Evolutionary conservation across 2,113 vertebrate species (phyloP).

Genomic region (Falcunculus frontatus): DNA sequence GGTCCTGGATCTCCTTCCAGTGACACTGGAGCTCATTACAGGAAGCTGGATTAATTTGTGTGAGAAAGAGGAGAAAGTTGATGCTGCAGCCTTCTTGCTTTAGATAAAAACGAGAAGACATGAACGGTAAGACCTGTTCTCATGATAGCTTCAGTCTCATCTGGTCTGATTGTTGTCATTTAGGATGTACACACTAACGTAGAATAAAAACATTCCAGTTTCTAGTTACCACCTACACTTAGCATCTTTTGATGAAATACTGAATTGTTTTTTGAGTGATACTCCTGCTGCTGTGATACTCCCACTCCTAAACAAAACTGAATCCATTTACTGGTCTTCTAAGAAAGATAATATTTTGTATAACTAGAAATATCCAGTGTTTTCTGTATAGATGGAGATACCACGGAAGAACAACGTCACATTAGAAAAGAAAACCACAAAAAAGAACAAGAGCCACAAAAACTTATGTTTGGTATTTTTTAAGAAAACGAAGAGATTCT

Average conservation of each 20-base stretch:
- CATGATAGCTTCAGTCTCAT: not conserved
- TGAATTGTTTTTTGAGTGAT: not conserved
- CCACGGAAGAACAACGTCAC: not conserved
- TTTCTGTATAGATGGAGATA: not conserved
- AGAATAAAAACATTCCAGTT: not conserved
- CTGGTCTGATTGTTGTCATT: not conserved
- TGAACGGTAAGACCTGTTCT: not conserved
- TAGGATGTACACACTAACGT: rapidly evolving
- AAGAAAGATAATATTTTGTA: not conserved
- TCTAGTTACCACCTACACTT: not conserved
- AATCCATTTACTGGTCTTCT: not conserved
- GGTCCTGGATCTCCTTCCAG: not conserved
- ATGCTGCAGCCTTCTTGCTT: not conserved
- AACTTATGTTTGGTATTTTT: not conserved
- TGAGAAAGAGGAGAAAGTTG: not conserved
- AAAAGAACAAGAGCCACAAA: not conserved
- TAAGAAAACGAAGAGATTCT: not conserved
- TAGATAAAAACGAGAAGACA: not conserved
- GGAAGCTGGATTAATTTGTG: not conserved
- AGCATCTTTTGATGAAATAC: not conserved
- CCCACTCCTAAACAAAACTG: not conserved
- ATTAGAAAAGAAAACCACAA: not conserved
- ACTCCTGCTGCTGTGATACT: not conserved
- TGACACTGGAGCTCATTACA: not conserved
- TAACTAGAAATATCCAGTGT: not conserved